Evolutionary conservation across 2,113 vertebrate species (phyloP), one percentile per base, ranked within the genome.

Genomic region (Toxotes chatareus): DNA sequence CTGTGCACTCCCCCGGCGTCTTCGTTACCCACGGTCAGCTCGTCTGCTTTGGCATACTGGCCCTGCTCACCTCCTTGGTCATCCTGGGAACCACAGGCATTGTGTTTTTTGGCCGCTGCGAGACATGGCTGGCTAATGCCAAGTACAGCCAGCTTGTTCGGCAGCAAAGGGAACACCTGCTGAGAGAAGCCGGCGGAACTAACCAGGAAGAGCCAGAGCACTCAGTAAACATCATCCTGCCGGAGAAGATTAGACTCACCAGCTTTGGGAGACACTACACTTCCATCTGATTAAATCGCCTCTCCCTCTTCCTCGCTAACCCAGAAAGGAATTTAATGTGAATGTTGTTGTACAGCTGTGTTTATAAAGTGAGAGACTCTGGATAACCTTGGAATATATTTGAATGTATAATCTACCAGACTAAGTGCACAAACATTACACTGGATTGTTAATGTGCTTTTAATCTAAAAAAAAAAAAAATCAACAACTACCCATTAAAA

Each of bases 101-200:
- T 60, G 91, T 99, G 42, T 98, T 98, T 84, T 97, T 97, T 71
- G 95, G 96, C 85, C 98, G 97, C 89, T 99, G 97, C 32, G 97
- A 98, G 92, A 88, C 92, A 17, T 99, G 98, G 98, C 78, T 97
- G 80, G 96, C 97, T 53, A 97, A 96, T 75, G 96, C 96, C 73
- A 97, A 97, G 82, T 98, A 97, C 76, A 96, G 88, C 69, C 95
- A 95, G 83, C 92, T 96, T 38, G 95, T 99, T 19, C 95, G 93
- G 17, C 96, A 97, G 90, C 98, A 98, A 85, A 96, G 95, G 75
- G 95, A 96, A 59, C 93, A 96, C 53, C 96, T 98, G 77, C 93
- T 97, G 66, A 96, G 94, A 7, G 94, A 93, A 68, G 91, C 69
- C 31, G 91, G 95, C 23, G 91, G 93, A 42, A 67, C 92, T 7